Evolutionary conservation across 2,888 invertebrate genomes (phyloP).

Genomic region (Siphlonurus alternatus): DNA sequence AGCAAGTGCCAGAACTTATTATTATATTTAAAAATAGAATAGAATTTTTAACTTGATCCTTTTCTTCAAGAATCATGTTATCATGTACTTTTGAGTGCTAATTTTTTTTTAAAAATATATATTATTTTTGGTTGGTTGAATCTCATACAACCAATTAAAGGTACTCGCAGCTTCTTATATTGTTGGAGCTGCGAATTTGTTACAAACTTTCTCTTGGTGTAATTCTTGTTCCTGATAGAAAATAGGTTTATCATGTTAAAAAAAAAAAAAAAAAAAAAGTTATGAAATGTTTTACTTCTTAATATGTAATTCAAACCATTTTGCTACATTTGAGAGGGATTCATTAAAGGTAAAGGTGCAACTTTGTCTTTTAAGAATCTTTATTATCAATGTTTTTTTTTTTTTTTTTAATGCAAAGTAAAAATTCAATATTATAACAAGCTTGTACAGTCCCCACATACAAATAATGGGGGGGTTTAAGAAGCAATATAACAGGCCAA

Average conservation of each 20-base stretch:
- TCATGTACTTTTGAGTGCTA: not conserved
- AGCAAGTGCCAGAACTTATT: conserved; percentile 14
- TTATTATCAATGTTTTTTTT: conserved; percentile 7
- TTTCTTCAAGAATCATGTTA: conserved; percentile 10
- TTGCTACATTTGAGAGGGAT: not conserved
- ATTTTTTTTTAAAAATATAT: no score
- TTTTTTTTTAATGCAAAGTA: conserved; percentile 3
- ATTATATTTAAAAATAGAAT: conserved; percentile 13
- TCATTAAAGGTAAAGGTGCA: not conserved
- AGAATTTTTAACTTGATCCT: conserved; percentile 13
- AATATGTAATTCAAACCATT: conserved; percentile 2
- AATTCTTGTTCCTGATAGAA: conserved; percentile 16
- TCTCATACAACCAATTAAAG: not conserved
- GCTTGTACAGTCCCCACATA: conserved; percentile 8
- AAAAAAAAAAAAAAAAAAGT: conserved; percentile 6
- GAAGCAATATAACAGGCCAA: conserved; percentile 12
- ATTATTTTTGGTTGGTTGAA: no score
- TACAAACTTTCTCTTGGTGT: conserved; percentile 16
- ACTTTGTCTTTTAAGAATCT: not conserved
- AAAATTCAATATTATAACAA: not conserved
- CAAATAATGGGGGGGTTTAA: conserved; percentile 7
- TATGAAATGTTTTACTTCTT: conserved; percentile 14
- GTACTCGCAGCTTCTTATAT: conserved; percentile 4
- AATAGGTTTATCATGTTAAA: conserved; percentile 14
- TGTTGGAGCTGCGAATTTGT: conserved; percentile 12